phyloP scores from a whole-genome alignment of 1,140 invertebrate species.

The Drosophila lacertosa region DNA sequence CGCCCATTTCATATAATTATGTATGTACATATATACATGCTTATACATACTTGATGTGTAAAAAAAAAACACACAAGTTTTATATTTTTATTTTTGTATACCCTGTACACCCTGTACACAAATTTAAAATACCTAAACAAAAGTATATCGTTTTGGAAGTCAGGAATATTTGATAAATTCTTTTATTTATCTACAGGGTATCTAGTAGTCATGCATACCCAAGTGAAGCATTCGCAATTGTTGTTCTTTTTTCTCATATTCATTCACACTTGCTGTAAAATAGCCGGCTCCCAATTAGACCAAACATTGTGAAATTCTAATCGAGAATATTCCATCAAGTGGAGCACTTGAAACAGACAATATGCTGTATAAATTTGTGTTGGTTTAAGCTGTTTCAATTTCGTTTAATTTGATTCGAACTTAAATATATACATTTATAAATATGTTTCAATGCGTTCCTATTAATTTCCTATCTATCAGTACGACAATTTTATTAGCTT shows the following conservation, averaged over 20 bases:
- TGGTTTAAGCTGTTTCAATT: too few relatives aligned
- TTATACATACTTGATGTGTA: slow-evolving; percentile 26
- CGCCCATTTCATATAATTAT: slow-evolving; percentile 32
- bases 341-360: slow-evolving; percentile 8
- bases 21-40: slow-evolving; percentile 34
- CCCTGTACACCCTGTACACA: too few relatives aligned
- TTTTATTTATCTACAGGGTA: too few relatives aligned
- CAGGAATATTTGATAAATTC: too few relatives aligned
- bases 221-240: too few relatives aligned
- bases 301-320: slow-evolving; percentile 57
- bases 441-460: too few relatives aligned
- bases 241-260: slow-evolving; percentile 26
- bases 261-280: slow-evolving; percentile 69
- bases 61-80: slow-evolving; percentile 32
- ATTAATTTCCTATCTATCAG: too few relatives aligned
- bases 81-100: slow-evolving; percentile 22
- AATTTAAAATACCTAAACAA: too few relatives aligned
- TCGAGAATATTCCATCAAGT: slow-evolving; percentile 41
- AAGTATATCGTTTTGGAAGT: too few relatives aligned
- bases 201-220: too few relatives aligned
- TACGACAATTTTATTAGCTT: not conserved
- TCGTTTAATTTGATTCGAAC: too few relatives aligned
- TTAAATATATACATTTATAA: too few relatives aligned
- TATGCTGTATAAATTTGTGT: slow-evolving; percentile 2
- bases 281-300: slow-evolving; percentile 39